Conservation (phyloP, 2,888 invertebrate species). For the Macrophya alboannulata region DNA sequence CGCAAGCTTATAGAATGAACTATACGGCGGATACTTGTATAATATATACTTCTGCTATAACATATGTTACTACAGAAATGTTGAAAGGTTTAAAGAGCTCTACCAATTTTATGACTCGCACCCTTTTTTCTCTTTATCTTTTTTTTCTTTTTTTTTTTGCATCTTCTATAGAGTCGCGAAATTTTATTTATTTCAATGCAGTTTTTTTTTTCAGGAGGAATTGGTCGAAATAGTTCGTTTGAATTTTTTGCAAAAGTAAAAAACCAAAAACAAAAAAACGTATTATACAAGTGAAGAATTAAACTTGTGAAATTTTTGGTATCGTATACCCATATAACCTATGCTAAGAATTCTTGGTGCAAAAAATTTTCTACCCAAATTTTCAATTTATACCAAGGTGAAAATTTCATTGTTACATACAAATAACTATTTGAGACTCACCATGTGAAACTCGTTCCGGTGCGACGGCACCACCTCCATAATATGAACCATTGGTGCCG, state of each 20-base stretch:
- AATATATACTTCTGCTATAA: not conserved
- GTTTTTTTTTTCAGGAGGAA: not conserved
- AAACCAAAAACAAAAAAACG: not conserved
- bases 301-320: not conserved
- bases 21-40: not conserved
- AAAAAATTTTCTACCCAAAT: not conserved
- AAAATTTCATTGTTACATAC: constrained; percentile 2
- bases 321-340: no score
- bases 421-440: constrained; percentile 69
- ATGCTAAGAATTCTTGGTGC: not conserved
- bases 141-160: not conserved
- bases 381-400: not conserved
- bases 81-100: not conserved
- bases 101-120: not conserved
- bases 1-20: not conserved
- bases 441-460: constrained; percentile 79
- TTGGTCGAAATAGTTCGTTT: not conserved
- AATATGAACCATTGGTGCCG: constrained; percentile 79
- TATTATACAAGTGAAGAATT: not conserved
- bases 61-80: not conserved
- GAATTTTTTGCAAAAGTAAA: no score
- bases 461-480: constrained; percentile 79
- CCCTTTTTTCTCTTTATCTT: not conserved
- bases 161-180: not conserved
- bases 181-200: not conserved